Conservation (phyloP, 2,113 vertebrate species). For the Neolamprologus kungweensis region DNA sequence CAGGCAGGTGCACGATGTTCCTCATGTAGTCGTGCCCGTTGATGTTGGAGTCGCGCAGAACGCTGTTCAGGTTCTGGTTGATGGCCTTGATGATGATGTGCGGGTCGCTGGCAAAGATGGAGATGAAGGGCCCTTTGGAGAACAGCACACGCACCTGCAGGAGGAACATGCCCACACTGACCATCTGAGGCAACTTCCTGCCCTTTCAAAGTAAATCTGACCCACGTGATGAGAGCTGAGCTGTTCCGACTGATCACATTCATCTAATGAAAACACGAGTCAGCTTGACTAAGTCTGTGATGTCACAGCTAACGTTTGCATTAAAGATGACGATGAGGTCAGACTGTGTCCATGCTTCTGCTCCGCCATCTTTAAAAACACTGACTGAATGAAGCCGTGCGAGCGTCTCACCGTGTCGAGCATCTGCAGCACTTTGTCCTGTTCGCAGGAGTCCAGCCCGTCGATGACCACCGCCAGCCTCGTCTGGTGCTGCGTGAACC, state of each 20-base stretch:
- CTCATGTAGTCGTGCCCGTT: slow-evolving; percentile 98
- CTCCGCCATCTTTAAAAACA: background rate
- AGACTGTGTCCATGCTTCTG: background rate
- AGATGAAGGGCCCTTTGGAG: slow-evolving; percentile 95
- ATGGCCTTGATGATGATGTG: slow-evolving; percentile 99
- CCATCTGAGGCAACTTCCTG: background rate
- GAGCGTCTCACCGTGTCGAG: slow-evolving; percentile 81
- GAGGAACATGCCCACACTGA: background rate
- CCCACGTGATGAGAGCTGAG: background rate
- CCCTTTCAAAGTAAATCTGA: background rate
- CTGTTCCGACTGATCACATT: background rate
- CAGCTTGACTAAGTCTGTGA: background rate
- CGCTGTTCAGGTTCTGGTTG: slow-evolving; percentile 96
- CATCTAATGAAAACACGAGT: background rate
- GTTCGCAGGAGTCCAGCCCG: slow-evolving; percentile 94
- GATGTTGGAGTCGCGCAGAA: slow-evolving; percentile 94
- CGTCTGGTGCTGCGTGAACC: slow-evolving; percentile 97
- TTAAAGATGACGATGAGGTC: background rate
- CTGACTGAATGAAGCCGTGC: background rate
- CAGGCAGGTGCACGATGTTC: slow-evolving; percentile 92
- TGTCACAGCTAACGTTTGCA: background rate
- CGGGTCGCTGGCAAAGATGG: slow-evolving; percentile 94
- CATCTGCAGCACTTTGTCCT: slow-evolving; percentile 98
- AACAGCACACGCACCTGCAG: slow-evolving; percentile 88
- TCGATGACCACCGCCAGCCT: slow-evolving; percentile 93